Conservation (phyloP, 2,113 vertebrate genomes). For the Opisthocomus hoazin region DNA sequence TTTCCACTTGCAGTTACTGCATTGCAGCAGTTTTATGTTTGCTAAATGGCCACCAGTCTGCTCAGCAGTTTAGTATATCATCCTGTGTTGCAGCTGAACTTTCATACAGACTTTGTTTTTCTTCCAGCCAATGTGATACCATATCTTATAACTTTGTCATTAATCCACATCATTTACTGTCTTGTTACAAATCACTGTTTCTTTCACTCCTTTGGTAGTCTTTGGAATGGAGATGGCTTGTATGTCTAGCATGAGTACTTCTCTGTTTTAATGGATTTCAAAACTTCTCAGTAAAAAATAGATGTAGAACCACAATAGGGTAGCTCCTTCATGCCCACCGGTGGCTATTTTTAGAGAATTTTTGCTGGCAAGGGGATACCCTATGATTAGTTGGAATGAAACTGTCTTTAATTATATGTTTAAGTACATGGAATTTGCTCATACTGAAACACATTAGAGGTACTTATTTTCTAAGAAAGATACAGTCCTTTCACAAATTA, state of each 20-base stretch:
- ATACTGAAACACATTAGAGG: not conserved
- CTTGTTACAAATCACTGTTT: slow-evolving; percentile 65
- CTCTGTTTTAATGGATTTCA: slow-evolving; percentile 13
- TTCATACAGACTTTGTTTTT: slow-evolving; percentile 70
- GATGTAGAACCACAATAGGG: not conserved
- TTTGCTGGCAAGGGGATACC: slow-evolving; percentile 1
- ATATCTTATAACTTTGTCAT: slow-evolving; percentile 71
- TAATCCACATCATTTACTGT: slow-evolving; percentile 75
- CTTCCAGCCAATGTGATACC: slow-evolving; percentile 67
- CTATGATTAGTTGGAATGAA: slow-evolving; percentile 18
- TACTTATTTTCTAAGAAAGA: slow-evolving; percentile 1
- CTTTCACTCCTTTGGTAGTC: slow-evolving; percentile 63
- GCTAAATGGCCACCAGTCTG: slow-evolving; percentile 73
- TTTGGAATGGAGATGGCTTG: slow-evolving; percentile 78
- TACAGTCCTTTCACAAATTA: not conserved
- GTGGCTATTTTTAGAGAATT: not conserved
- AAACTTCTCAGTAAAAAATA: slow-evolving; percentile 15
- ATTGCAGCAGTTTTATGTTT: slow-evolving; percentile 74
- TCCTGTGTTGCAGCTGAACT: slow-evolving; percentile 78
- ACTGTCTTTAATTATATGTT: not conserved
- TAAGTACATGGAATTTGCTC: not conserved
- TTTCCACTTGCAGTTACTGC: slow-evolving; percentile 71
- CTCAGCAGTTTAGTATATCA: slow-evolving; percentile 73
- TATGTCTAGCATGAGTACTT: slow-evolving; percentile 74
- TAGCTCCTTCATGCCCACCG: slow-evolving; percentile 6